These are phyloP conservation scores for Brachirus orientalis DNA, from an alignment of 2,113 vertebrate genomes.

Conservation along the genomic window DNA sequence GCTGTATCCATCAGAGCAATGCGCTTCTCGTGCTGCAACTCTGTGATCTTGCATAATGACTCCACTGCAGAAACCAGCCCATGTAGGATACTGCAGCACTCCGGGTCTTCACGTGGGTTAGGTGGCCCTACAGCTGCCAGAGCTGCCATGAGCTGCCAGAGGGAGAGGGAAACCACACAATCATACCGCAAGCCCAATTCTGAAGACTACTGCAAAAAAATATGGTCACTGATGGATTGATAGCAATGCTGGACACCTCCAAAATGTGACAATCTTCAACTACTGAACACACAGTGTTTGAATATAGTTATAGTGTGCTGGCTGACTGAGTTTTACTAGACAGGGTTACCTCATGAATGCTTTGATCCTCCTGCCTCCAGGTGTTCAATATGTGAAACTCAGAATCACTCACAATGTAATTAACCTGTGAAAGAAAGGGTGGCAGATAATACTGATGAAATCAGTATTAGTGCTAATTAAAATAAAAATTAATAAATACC, in stretches of 20 bases:
- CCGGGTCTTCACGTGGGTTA: slow-evolving; percentile 93
- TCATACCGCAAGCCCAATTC: neutral
- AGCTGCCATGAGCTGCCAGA: slow-evolving; percentile 90
- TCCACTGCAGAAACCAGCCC: slow-evolving; percentile 95
- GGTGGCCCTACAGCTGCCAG: slow-evolving; percentile 94
- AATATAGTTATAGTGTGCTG: too few species aligned
- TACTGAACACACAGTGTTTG: too few species aligned
- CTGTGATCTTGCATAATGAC: slow-evolving; percentile 94
- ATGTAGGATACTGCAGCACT: slow-evolving; percentile 97
- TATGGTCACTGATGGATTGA: neutral
- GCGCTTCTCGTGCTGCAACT: slow-evolving; percentile 92
- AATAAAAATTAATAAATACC: neutral
- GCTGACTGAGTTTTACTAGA: neutral
- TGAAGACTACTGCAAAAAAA: slow-evolving; percentile 12
- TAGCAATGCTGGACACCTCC: neutral
- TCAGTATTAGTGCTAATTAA: neutral
- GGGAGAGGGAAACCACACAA: neutral
- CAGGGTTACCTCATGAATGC: slow-evolving; percentile 90
- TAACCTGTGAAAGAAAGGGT: slow-evolving; percentile 82
- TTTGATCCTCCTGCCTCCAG: slow-evolving; percentile 96
- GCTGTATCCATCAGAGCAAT: slow-evolving; percentile 92
- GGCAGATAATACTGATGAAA: neutral
- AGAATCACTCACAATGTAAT: slow-evolving; percentile 98
- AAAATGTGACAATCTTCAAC: neutral
- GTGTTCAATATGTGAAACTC: slow-evolving; percentile 95